Conservation (phyloP, 2,113 vertebrate species). For the Sinocyclocheilus anophthalmus region DNA sequence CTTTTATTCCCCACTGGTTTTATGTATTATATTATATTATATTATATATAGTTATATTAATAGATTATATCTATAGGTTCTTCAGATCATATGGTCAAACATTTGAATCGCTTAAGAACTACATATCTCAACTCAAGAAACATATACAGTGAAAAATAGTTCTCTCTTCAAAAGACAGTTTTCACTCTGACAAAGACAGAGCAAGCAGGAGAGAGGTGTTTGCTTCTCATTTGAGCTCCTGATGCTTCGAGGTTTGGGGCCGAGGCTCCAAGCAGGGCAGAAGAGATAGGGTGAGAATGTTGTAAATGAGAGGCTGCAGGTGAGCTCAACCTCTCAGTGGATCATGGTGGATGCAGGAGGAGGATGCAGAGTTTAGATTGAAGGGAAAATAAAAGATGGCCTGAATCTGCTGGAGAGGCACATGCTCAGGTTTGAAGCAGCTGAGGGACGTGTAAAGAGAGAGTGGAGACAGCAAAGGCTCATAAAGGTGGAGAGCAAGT, state of each 20-base stretch:
- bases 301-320: slow-evolving; percentile 36
- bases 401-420: slow-evolving; percentile 11
- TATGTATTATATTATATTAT: too few species aligned
- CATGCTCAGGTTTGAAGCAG: neutral
- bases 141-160: too few species aligned
- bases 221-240: slow-evolving; percentile 38
- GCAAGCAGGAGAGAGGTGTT: neutral
- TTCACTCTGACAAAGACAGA: neutral
- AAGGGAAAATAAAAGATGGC: slow-evolving; percentile 17
- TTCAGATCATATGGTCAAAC: too few species aligned
- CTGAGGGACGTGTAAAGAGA: slow-evolving; percentile 10
- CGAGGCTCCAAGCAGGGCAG: neutral
- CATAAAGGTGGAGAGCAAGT: slow-evolving; percentile 2
- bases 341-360: slow-evolving; percentile 3
- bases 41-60: too few species aligned
- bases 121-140: too few species aligned
- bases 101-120: too few species aligned
- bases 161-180: neutral
- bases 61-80: too few species aligned
- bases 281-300: neutral
- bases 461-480: slow-evolving; percentile 25
- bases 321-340: slow-evolving; percentile 20
- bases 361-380: neutral
- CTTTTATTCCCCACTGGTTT: too few species aligned
- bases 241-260: neutral